Base-by-base conservation (phyloP, 2,888 invertebrate species). In the Aphelenchoides bicaudatus region DNA sequence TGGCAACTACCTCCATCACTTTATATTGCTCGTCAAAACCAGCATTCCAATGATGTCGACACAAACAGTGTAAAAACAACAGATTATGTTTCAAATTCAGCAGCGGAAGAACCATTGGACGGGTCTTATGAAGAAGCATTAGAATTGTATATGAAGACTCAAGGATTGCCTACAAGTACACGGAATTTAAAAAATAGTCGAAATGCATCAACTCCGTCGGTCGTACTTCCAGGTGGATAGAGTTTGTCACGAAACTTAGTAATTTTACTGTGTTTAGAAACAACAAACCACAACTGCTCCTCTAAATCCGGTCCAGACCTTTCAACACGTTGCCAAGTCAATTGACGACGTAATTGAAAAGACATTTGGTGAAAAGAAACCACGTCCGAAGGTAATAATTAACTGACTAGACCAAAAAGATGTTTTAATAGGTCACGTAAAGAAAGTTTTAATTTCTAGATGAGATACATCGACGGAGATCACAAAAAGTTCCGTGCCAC, bases 1-100 rank as follows among this genome's bases (percentile, higher is more conserved):
- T 74, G 74, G 74, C 73, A 74, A 52, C 62, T 74, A 31, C 74
- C 73, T 1, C 71, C 72, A 21, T 29, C 51, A n/a, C 53, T 62
- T 21, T 29, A 51, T 21, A 37, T 61, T 23, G 58, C 59, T 10
- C 43, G 59, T 2, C 8, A n/a, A 1, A 51, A 51, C 37, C n/a
- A n/a, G n/a, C n/a, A n/a, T n/a, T 34, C 19, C 2, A 51, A 16
- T 2, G 52, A 21, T 16, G n/a, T 51, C 23, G 52, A 51, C 25
- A 51, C 52, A 1, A 43, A 43, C 43, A 43, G 21, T 10, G 25
- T 43, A 19, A 43, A 43, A 21, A 25, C 43, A 8, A n/a, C 10
- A 10, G 34, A 34, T n/a, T 34, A 34, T n/a, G 49, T 31, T 6
- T 23, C 37, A 19, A 39, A 51, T n/a, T 16, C 16, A 16, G 37